Evolutionary conservation across 2,113 vertebrate species (phyloP), one percentile per base, ranked within the genome.

Genomic region (Dasyornis broadbenti): DNA sequence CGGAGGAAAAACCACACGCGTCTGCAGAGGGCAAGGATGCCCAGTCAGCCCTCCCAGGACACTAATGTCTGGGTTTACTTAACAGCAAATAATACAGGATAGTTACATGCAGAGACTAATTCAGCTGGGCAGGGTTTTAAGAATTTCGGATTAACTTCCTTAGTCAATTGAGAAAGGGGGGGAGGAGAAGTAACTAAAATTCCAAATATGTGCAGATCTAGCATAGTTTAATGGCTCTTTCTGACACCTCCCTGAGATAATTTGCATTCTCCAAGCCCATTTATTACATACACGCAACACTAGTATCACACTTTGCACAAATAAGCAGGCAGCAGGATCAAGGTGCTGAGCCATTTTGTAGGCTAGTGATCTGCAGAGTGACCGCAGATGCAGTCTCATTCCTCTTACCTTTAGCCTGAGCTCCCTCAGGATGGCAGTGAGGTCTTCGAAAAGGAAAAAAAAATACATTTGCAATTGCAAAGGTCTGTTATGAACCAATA

Each of bases 1-100:
- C 93, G 0, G 98, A 98, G 65, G 98, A 98, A 71, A 98, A 96
- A 19, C 73, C 47, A 14, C 92, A 90, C 20, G 52, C 37, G 1
- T 26, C 89, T 3, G 6, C 13, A 0, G 37, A 83, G 39, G 84
- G 82, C 56, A 93, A 87, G 28, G 61, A 83, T 60, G 23, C 37
- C 27, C 27, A 27, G 37, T 10, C 80, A 86, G 28, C 49, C 66
- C 57, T 50, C 3, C 47, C 90, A 33, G 81, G 70, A 82, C 60
- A 42, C 31, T 91, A 88, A 69, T 19, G 27, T 4, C 42, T 53
- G 6, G 2, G 30, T 60, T 42, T 27, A 35, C 20, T 26, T 14
- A 18, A 37, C 2, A n/a, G 44, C 31, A 86, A 70, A 35, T 22
- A 23, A 23, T 7, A 31, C 28, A 56, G 37, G 52, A 71, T 7